These are phyloP conservation scores for Steinernema khuongi DNA, from an alignment of 1,140 invertebrate genomes.

Conservation along the genomic window DNA sequence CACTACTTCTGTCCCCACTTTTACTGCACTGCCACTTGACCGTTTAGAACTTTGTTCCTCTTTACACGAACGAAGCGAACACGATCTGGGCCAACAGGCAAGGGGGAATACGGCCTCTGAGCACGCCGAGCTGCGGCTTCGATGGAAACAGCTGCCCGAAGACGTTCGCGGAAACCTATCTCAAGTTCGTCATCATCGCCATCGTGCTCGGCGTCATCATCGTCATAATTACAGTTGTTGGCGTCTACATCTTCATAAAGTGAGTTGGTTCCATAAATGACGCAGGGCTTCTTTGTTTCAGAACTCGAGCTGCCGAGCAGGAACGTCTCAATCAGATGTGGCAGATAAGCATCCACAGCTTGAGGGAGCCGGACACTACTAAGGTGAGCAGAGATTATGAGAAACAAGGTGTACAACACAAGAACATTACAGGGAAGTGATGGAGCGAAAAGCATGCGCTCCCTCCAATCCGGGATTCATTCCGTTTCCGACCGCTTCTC, in stretches of 20 bases:
- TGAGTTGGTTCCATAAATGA: not conserved
- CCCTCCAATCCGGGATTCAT: not conserved
- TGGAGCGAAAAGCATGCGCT: not conserved
- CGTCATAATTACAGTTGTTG: constrained; percentile 12
- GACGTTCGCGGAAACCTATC: constrained; percentile 21
- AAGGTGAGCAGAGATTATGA: constrained; percentile 8
- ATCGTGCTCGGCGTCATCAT: constrained; percentile 19
- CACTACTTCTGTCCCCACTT: no score
- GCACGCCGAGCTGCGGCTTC: constrained; percentile 19
- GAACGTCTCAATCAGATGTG: constrained; percentile 20
- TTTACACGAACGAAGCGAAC: constrained; percentile 19
- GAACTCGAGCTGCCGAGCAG: not conserved
- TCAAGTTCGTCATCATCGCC: constrained; percentile 17
- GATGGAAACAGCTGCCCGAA: constrained; percentile 16
- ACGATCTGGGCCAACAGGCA: constrained; percentile 15
- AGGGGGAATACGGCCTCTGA: not conserved
- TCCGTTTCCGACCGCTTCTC: not conserved
- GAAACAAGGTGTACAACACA: constrained; percentile 8
- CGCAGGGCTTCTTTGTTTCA: not conserved
- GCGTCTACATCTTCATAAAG: constrained; percentile 19
- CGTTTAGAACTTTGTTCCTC: constrained; percentile 25
- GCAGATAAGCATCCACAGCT: constrained; percentile 14
- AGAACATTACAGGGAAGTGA: constrained; percentile 12
- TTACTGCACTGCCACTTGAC: no score
- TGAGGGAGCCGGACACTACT: constrained; percentile 3